Conservation (phyloP, 2,113 vertebrate species). For the Xenopus tropicalis region UCB_Xtro_10.0 CM004445.2:109918501-109919000, state of each 20-base stretch:
- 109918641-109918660: too few relatives aligned
- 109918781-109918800: too few relatives aligned
- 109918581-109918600: too few relatives aligned
- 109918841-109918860: conserved; percentile 41
- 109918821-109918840: conserved; percentile 44
- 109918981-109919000: conserved; percentile 56
- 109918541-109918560: too few relatives aligned
- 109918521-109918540: too few relatives aligned
- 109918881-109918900: conserved; percentile 7
- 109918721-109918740: neutral
- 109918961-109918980: conserved; percentile 57
- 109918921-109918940: conserved; percentile 53
- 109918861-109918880: neutral
- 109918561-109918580: too few relatives aligned
- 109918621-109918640: too few relatives aligned
- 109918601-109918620: too few relatives aligned
- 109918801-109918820: conserved; percentile 8
- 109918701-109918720: too few relatives aligned
- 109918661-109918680: too few relatives aligned
- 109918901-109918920: conserved; percentile 49
- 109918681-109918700: too few relatives aligned
- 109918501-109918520: too few relatives aligned
- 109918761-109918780: rapidly evolving
- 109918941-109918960: conserved; percentile 13
- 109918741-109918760: neutral